Percentiles rank a stretch among this genome's conserved stretches.
These are phyloP conservation scores for Adelphocoris suturalis DNA, from an alignment of 2,888 invertebrate genomes.

Conservation along the genomic window DNA sequence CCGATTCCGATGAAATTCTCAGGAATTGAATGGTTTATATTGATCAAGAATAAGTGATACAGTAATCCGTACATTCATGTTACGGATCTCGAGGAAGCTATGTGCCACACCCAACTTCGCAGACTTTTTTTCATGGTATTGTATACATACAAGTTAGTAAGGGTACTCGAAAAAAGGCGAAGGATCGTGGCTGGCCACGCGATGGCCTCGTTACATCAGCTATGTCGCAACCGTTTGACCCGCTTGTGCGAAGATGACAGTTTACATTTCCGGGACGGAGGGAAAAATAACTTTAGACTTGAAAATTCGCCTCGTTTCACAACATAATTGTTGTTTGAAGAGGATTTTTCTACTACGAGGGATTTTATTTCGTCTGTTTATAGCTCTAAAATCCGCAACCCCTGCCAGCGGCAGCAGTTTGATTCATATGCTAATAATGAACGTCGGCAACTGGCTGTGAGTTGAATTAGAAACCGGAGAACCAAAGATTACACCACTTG, in stretches of 20 bases:
- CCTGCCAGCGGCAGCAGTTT: too few species aligned
- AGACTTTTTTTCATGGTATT: too few species aligned
- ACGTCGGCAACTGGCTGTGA: too few species aligned
- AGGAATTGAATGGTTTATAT: too few species aligned
- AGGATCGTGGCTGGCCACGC: not conserved
- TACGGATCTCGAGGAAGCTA: too few species aligned
- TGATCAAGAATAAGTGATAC: too few species aligned
- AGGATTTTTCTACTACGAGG: not conserved
- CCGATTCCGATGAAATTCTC: too few species aligned
- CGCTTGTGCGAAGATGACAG: constrained; percentile 17
- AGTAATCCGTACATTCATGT: too few species aligned
- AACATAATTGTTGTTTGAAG: constrained; percentile 30
- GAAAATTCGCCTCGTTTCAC: constrained; percentile 3
- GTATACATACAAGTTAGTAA: not conserved
- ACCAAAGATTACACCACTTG: too few species aligned
- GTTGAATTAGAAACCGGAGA: too few species aligned
- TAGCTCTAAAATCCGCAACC: not conserved
- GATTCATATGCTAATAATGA: too few species aligned
- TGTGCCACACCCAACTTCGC: too few species aligned
- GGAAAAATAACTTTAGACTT: not conserved
- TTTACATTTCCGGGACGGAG: constrained; percentile 23
- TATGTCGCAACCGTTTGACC: constrained; percentile 27
- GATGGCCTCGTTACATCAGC: constrained; percentile 1
- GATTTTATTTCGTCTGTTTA: not conserved
- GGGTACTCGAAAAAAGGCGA: not conserved